Conservation (phyloP, 2,888 invertebrate species). For the Tachina fera region DNA sequence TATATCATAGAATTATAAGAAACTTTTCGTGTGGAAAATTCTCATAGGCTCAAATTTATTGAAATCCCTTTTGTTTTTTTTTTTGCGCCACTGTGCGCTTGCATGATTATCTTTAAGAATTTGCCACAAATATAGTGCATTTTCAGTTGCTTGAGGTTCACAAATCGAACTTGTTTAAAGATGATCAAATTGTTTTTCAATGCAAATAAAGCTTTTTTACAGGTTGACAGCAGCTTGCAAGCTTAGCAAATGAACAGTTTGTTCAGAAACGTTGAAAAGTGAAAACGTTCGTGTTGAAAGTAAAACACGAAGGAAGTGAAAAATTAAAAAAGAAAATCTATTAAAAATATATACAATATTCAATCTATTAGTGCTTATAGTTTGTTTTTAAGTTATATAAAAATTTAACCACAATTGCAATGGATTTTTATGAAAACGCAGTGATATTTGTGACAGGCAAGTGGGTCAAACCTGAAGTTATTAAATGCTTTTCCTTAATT, state of each 20-base stretch:
- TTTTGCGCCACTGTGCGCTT: too few relatives aligned
- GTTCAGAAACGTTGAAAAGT: slow-evolving; percentile 69
- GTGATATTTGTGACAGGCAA: slow-evolving; percentile 80
- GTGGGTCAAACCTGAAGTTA: background rate
- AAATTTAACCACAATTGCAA: slow-evolving; percentile 5
- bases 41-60: too few relatives aligned
- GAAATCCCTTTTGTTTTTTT: too few relatives aligned
- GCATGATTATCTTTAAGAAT: too few relatives aligned
- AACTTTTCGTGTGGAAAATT: too few relatives aligned
- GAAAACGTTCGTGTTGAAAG: slow-evolving; percentile 50
- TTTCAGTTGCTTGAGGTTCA: background rate
- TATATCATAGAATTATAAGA: too few relatives aligned
- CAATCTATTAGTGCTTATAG: too few relatives aligned
- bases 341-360: background rate
- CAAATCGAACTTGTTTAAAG: slow-evolving; percentile 49
- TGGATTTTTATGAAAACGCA: slow-evolving; percentile 77
- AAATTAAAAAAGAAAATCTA: background rate
- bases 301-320: slow-evolving; percentile 12
- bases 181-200: slow-evolving; percentile 3
- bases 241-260: slow-evolving; percentile 43
- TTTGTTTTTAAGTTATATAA: background rate
- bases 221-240: slow-evolving; percentile 30
- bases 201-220: slow-evolving; percentile 54
- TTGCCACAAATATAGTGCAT: background rate
- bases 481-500: background rate